phyloP scores from a whole-genome alignment of 1,140 invertebrate species.

The Trichogramma pretiosum region DNA sequence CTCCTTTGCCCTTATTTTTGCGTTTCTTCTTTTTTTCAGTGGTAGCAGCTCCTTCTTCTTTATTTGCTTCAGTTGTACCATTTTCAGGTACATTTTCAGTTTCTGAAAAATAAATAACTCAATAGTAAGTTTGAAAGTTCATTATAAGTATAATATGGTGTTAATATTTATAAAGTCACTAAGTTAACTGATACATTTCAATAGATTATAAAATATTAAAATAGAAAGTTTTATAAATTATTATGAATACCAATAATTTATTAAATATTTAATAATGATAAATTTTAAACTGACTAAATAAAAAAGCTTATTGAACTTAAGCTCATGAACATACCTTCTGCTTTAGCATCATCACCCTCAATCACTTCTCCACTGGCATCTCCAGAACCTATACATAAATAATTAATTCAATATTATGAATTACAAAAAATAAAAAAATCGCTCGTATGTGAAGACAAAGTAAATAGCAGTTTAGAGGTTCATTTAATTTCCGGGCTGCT shows the following conservation, averaged over 20 bases:
- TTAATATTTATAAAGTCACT: no score
- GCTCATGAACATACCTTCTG: conserved; percentile 28
- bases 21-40: conserved; percentile 50
- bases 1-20: conserved; percentile 42
- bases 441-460: no score
- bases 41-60: conserved; percentile 48
- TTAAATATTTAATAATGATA: not conserved
- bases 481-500: no score
- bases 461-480: no score
- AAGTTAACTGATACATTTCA: not conserved
- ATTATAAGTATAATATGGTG: no score
- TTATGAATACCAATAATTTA: not conserved
- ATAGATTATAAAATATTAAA: conserved; percentile 3
- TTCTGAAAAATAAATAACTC: not conserved
- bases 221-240: no score
- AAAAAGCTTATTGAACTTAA: conserved; percentile 21
- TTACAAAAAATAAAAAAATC: no score
- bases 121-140: no score
- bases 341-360: conserved; percentile 33
- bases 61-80: conserved; percentile 32
- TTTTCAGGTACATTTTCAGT: conserved; percentile 21
- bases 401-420: conserved; percentile 9
- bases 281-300: not conserved
- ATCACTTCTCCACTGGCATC: conserved; percentile 43
- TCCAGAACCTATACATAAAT: conserved; percentile 32